A percentile compares a stretch with the other conserved stretches of the same genome.
Conservation (phyloP, 2,888 invertebrate species). For the Osedax frankpressi region DNA sequence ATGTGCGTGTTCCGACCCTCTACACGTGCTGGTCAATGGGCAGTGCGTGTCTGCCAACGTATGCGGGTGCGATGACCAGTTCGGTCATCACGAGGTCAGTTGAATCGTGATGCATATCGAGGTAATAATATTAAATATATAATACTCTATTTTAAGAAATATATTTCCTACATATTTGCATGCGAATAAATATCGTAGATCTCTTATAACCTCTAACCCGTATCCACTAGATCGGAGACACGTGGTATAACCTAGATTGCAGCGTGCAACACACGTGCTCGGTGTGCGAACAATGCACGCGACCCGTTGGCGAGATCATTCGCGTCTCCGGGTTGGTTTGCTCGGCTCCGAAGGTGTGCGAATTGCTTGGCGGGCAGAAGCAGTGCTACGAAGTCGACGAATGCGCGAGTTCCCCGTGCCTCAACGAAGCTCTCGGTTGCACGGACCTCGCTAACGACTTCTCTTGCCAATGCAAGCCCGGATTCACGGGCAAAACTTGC, state of each 20-base stretch:
- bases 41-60: neutral
- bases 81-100: neutral
- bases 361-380: neutral
- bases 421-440: neutral
- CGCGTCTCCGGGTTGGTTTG: neutral
- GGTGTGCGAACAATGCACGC: conserved; percentile 1
- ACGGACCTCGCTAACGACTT: neutral
- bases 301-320: conserved; percentile 9
- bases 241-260: neutral
- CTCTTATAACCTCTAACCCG: too few species aligned
- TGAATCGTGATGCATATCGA: too few species aligned
- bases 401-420: neutral
- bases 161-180: too few species aligned
- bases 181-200: too few species aligned
- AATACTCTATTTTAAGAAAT: too few species aligned
- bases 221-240: conserved; percentile 11
- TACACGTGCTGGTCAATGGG: neutral
- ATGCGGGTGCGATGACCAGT: neutral
- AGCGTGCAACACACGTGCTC: neutral
- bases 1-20: neutral
- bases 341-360: neutral
- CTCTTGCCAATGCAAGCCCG: neutral
- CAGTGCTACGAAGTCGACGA: neutral
- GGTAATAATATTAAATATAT: too few species aligned
- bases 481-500: neutral